These are phyloP conservation scores for Epinotia brunnichana DNA, from an alignment of 2,888 invertebrate species.

Conservation along the genomic window DNA sequence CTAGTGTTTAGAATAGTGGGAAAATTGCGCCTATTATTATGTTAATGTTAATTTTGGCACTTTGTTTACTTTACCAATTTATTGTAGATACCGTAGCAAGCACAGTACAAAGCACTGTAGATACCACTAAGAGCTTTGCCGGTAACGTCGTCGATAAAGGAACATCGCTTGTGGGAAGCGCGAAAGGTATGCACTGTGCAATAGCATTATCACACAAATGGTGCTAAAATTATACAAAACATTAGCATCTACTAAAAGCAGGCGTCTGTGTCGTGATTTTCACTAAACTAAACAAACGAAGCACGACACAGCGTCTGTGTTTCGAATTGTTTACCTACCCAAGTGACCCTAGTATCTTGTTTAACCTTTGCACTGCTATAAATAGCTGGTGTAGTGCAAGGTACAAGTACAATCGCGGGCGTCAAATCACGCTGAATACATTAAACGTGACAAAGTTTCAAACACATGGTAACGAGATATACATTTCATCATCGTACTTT, in stretches of 20 bases:
- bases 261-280: slow-evolving; percentile 27
- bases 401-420: slow-evolving; percentile 26
- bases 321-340: slow-evolving; percentile 37
- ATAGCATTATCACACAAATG: slow-evolving; percentile 7
- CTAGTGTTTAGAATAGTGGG: not conserved
- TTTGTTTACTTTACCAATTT: slow-evolving; percentile 21
- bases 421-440: slow-evolving; percentile 12
- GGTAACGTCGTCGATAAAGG: slow-evolving; percentile 76
- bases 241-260: slow-evolving; percentile 14
- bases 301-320: slow-evolving; percentile 12
- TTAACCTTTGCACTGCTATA: slow-evolving; percentile 39
- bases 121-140: slow-evolving; percentile 74
- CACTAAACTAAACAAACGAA: slow-evolving; percentile 23
- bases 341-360: slow-evolving; percentile 33
- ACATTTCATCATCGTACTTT: slow-evolving; percentile 3
- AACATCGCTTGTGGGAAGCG: slow-evolving; percentile 54
- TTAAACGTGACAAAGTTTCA: not conserved
- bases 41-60: not conserved
- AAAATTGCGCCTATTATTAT: not conserved
- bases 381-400: slow-evolving; percentile 36
- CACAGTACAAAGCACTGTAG: slow-evolving; percentile 70
- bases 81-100: slow-evolving; percentile 56
- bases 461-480: not conserved
- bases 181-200: slow-evolving; percentile 55
- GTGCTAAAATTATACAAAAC: slow-evolving; percentile 2